Percentiles rank a stretch among this genome's conserved stretches.
Evolutionary conservation across 2,113 vertebrate species (phyloP).

Genomic region (Miniopterus natalensis): DNA sequence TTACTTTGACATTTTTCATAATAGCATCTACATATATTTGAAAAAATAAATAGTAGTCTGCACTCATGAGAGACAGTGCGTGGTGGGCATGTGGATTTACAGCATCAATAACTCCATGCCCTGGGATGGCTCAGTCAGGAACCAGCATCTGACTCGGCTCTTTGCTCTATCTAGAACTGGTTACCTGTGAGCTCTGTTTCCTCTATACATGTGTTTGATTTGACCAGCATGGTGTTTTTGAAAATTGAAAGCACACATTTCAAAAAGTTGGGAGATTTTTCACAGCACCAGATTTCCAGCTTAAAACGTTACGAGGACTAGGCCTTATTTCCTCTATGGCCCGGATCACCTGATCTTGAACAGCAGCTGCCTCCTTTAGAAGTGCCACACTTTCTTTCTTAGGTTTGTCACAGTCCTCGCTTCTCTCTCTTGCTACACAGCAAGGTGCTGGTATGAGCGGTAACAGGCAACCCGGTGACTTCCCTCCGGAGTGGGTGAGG

Average conservation of each 20-base stretch:
- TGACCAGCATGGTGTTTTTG: neutral
- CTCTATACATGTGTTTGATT: neutral
- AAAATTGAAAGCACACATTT: neutral
- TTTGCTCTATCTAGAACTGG: neutral
- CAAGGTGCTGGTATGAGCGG: neutral
- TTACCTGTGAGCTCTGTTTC: neutral
- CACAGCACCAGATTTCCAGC: neutral
- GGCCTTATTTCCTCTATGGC: neutral
- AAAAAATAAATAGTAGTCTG: neutral
- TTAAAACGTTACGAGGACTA: neutral
- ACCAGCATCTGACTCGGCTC: neutral
- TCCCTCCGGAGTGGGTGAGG: neutral
- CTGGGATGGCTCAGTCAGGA: neutral
- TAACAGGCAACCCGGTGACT: neutral
- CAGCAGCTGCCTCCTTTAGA: neutral
- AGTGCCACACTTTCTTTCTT: neutral
- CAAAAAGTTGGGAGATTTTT: slow-evolving; percentile 30
- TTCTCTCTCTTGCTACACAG: accelerated
- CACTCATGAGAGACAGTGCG: neutral
- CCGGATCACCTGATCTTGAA: neutral
- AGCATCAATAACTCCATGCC: neutral
- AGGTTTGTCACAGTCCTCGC: neutral
- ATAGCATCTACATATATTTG: neutral
- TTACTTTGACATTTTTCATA: slow-evolving; percentile 36
- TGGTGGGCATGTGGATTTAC: neutral